Base-by-base conservation (phyloP, 2,113 vertebrate species). In the Scophthalmus maximus region DNA sequence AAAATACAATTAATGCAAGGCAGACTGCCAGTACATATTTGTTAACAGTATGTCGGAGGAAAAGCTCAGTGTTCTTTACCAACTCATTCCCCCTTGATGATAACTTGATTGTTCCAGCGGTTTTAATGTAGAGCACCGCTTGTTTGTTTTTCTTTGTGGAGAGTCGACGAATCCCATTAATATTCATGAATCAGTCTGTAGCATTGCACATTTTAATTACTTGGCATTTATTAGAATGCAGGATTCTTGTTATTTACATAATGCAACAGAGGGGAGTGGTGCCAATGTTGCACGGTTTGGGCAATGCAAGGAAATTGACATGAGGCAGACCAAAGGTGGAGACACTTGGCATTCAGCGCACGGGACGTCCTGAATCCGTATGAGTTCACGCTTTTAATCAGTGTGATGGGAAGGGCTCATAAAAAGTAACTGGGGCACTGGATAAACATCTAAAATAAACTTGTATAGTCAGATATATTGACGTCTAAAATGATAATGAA, bases 151-250 rank as follows among this genome's bases (percentile, higher is more conserved):
- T 63, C 6, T 72, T 73, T 63, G 53, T 57, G 57, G 38, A 25
- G 40, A 49, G 40, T 50, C 62, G 60, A 64, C 61, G 74, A 38
- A 83, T 51, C 0, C 8, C 40, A 76, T 85, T 76, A 69, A 81
- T 83, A 85, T 85, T 81, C 52, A 88, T 81, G 70, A 47, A 79
- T 80, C 71, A 57, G 53, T 42, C 62, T 50, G 67, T 32, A 62
- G 30, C 58, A 47, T 60, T 70, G 64, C 71, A 83, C 56, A 81
- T 70, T 79, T 1, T 61, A 83, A 85, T 88, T 76, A 73, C 40
- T 79, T 71, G 49, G 56, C 57, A 73, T 83, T 79, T 76, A 73
- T 72, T 61, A 69, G 57, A 63, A 63, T 44, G 55, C 61, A 50
- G 34, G 25, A 60, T 74, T 73, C 30, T 62, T 42, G 20, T 51